These are phyloP conservation scores for Cynaeus angustus DNA, from an alignment of 2,888 invertebrate species.

Conservation along the genomic window DNA sequence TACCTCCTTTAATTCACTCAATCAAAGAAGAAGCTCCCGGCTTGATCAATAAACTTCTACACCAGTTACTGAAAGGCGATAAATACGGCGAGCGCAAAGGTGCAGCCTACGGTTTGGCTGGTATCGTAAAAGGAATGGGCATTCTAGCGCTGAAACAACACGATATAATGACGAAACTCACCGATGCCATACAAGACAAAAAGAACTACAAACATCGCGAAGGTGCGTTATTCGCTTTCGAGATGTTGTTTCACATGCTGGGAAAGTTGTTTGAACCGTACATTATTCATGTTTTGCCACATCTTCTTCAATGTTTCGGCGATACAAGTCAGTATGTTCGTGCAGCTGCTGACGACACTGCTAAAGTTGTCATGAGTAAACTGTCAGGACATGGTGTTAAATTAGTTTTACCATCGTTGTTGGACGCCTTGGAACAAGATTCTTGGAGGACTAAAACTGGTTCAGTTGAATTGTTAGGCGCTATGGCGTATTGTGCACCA, in stretches of 20 bases:
- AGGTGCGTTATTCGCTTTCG: constrained; percentile 97
- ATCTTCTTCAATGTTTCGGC: constrained; percentile 95
- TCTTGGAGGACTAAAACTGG: constrained; percentile 99
- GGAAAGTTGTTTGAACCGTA: constrained; percentile 99
- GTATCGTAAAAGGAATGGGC: constrained; percentile 96
- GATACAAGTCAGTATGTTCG: constrained; percentile 96
- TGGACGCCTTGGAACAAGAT: constrained; percentile 96
- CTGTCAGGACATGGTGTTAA: constrained; percentile 98
- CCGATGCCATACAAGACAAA: constrained; percentile 96
- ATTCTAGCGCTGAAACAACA: constrained; percentile 95
- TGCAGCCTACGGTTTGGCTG: constrained; percentile 98
- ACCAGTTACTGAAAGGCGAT: constrained; percentile 90
- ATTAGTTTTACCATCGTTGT: constrained; percentile 93
- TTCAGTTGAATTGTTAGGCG: constrained; percentile 95
- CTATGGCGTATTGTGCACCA: constrained; percentile 99
- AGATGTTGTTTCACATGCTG: constrained; percentile 95
- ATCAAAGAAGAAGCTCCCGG: constrained; percentile 93
- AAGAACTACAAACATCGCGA: constrained; percentile 96
- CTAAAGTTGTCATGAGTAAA: constrained; percentile 95
- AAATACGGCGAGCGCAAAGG: constrained; percentile 95
- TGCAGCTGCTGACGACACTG: constrained; percentile 96
- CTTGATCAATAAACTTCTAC: constrained; percentile 90
- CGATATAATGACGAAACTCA: constrained; percentile 95
- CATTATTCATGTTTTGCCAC: constrained; percentile 96
- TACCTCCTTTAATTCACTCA: constrained; percentile 94